Conservation (phyloP, 2,888 invertebrate genomes). For the Carpatolechia fugitivella region DNA sequence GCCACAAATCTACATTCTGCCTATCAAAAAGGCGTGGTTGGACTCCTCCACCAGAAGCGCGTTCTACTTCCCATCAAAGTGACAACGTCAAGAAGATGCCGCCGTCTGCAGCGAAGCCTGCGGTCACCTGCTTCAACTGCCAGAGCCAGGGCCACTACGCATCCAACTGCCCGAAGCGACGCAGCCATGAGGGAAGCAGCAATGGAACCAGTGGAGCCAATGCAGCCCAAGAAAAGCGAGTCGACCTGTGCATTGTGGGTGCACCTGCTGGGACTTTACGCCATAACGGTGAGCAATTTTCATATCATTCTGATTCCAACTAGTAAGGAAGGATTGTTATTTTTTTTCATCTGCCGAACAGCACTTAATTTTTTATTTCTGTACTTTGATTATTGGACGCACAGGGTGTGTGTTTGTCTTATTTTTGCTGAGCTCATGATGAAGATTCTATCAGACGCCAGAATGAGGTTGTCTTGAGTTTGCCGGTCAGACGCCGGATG, state of each 20-base stretch:
- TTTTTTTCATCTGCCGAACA: no score
- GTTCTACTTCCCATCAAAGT: not conserved
- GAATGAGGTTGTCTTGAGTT: no score
- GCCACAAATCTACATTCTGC: constrained; percentile 5
- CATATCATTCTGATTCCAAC: not conserved
- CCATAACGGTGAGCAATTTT: not conserved
- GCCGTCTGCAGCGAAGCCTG: not conserved
- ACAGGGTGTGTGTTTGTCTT: no score
- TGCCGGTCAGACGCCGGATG: no score
- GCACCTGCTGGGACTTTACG: not conserved
- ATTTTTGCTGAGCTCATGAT: no score
- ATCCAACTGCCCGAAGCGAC: not conserved
- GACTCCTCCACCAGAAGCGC: not conserved
- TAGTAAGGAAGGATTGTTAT: no score
- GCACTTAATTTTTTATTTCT: no score
- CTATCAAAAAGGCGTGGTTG: no score
- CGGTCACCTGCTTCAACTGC: constrained; percentile 11
- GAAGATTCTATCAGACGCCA: no score
- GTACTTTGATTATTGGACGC: no score
- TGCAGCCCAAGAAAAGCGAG: not conserved
- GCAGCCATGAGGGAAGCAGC: not conserved
- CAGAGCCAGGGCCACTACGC: constrained; percentile 9
- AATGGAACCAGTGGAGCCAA: not conserved
- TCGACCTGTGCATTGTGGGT: not conserved
- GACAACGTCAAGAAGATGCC: not conserved